Evolutionary conservation across 2,888 invertebrate species (phyloP), one percentile per base, ranked within the genome.

Genomic region (Leptinotarsa rubiginosa): DNA sequence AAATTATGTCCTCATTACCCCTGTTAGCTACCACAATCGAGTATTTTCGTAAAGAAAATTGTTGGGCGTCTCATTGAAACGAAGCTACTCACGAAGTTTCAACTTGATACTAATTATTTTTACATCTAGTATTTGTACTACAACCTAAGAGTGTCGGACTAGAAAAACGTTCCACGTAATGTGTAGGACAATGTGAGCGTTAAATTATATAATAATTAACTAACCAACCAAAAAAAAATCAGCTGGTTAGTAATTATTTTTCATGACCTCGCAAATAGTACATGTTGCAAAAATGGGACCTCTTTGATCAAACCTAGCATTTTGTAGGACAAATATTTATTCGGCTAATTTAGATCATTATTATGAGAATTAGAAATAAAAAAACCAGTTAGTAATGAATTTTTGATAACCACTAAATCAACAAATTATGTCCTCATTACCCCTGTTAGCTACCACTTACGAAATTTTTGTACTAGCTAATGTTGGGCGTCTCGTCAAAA

Each of bases 111-210:
- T 25, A 25, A 25, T 25, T 25, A 25, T 25, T 25, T 25, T 25
- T 25, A 25, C 22, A 25, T 25, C 22, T 25, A 25, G 22, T 25
- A 25, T 25, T 25, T 25, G 22, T 25, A 25, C 22, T 25, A 65
- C 69, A 62, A 65, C 52, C 70, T 70, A 25, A 56, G 70, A 74
- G 70, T 66, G 66, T 74, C 65, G 70, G 74, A 74, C 74, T 66
- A 66, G 66, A 25, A 70, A 56, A 74, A 70, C 70, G 49, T 65
- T 70, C 64, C 54, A 66, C 67, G 50, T 12, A 67, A 72, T 74
- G 65, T 70, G 70, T 74, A 70, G 70, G 70, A 74, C 64, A 70
- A 73, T 73, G 18, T 65, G 56, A 18, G 18, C 22, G 54, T 70
- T 70, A 65, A 62, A 73, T 74, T 65, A 74, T 65, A 69, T 69